Evolutionary conservation across 2,797 vertebrate genomes (phyloP).

Genomic region (Lacerta agilis): DNA sequence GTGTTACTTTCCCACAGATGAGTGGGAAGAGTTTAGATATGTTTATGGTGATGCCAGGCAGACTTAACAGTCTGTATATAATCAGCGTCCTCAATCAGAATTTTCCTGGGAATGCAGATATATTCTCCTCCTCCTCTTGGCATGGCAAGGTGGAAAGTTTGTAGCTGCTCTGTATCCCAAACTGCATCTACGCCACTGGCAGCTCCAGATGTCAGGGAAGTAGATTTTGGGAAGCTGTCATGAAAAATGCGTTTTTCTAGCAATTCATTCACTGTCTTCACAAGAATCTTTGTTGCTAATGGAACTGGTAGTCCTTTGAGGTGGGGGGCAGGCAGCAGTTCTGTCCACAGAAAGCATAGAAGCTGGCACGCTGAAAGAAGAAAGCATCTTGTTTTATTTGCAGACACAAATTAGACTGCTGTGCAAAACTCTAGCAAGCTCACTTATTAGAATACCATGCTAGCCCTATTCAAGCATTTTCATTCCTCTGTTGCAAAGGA

Average conservation of each 20-base stretch:
- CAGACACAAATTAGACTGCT: background rate
- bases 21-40: conserved; percentile 21
- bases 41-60: conserved; percentile 31
- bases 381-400: background rate
- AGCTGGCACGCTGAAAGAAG: background rate
- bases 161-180: background rate
- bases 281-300: background rate
- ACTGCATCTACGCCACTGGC: conserved; percentile 21
- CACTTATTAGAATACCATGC: too few relatives aligned
- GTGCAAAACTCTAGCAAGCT: background rate
- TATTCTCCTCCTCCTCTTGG: conserved; percentile 28
- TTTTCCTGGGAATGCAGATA: conserved; percentile 30
- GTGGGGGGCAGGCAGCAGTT: too few relatives aligned
- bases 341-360: background rate
- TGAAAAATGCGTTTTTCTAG: conserved; percentile 1
- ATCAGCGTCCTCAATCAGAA: conserved; percentile 34
- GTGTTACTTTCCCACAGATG: conserved; percentile 19
- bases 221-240: background rate
- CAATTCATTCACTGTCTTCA: background rate
- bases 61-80: conserved; percentile 21
- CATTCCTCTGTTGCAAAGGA: too few relatives aligned
- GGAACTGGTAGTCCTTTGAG: background rate
- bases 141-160: conserved; percentile 44
- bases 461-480: too few relatives aligned
- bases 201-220: conserved; percentile 25